These are phyloP conservation scores for Heterotis niloticus DNA, from an alignment of 2,113 vertebrate genomes.

Conservation along the genomic window DNA sequence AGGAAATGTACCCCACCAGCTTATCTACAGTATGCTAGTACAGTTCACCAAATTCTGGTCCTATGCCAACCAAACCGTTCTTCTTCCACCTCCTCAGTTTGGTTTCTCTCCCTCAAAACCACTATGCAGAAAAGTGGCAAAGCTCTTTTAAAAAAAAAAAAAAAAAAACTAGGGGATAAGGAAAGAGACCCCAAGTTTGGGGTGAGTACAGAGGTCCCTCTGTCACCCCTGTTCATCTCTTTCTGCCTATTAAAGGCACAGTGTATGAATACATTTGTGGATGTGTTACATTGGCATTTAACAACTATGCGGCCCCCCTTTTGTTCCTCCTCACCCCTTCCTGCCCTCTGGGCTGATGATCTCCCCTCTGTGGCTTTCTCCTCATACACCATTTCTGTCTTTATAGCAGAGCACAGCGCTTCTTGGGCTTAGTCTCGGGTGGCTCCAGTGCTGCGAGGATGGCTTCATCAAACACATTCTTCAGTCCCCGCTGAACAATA, in stretches of 20 bases:
- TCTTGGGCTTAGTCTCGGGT: conserved; percentile 67
- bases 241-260: conserved; percentile 51
- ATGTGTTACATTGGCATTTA: conserved; percentile 41
- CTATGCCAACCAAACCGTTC: neutral
- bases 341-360: conserved; percentile 1
- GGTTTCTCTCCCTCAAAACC: conserved; percentile 45
- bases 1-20: conserved; percentile 30
- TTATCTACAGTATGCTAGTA: conserved; percentile 29
- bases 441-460: conserved; percentile 71
- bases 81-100: neutral
- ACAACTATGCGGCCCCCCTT: conserved; percentile 24
- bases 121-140: conserved; percentile 39
- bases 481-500: conserved; percentile 62
- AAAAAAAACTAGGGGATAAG: conserved; percentile 21
- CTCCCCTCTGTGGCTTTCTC: conserved; percentile 23
- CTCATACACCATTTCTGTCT: conserved; percentile 11
- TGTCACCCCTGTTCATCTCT: conserved; percentile 34
- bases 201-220: conserved; percentile 17
- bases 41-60: conserved; percentile 3
- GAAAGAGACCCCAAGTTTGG: conserved; percentile 31
- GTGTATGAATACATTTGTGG: conserved; percentile 33
- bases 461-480: conserved; percentile 73
- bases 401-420: conserved; percentile 65
- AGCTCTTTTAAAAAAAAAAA: conserved; percentile 48
- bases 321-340: conserved; percentile 5